phyloP scores from a whole-genome alignment of 2,797 vertebrate genomes.

The Notamacropus eugenii region DNA sequence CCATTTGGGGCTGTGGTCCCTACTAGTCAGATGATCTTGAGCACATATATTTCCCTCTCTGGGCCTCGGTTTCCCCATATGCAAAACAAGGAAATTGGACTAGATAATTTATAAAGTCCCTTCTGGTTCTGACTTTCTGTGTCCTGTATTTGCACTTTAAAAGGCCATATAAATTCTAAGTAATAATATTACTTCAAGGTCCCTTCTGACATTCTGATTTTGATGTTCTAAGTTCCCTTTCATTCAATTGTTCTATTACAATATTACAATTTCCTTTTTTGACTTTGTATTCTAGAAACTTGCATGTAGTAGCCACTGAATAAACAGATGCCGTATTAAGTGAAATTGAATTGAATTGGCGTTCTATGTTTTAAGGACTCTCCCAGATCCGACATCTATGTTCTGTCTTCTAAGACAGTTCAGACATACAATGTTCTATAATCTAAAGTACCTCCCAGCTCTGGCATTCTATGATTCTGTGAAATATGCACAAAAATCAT shows the following conservation, averaged over 20 bases:
- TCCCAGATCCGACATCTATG: neutral
- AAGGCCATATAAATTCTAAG: neutral
- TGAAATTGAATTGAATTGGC: neutral
- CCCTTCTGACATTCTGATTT: neutral
- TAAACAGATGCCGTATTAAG: neutral
- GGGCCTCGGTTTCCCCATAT: neutral
- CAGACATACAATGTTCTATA: neutral
- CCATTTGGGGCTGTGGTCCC: neutral
- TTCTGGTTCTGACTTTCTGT: neutral
- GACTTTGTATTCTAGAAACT: neutral
- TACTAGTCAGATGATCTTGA: neutral
- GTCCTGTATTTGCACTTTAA: neutral
- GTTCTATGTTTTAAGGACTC: neutral
- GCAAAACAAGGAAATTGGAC: neutral
- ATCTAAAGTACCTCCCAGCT: neutral
- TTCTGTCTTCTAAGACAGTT: neutral
- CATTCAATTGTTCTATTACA: neutral
- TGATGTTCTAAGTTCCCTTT: neutral
- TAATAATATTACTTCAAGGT: neutral
- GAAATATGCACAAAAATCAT: slow-evolving; percentile 27
- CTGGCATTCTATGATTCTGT: slow-evolving; percentile 41
- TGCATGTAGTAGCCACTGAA: neutral
- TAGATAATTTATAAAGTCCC: neutral
- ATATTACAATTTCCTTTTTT: neutral
- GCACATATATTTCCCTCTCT: neutral